A percentile compares a stretch with the other conserved stretches of the same genome.
These are phyloP conservation scores for Drosophila differens DNA, from an alignment of 2,888 invertebrate species.

Conservation along the genomic window DNA sequence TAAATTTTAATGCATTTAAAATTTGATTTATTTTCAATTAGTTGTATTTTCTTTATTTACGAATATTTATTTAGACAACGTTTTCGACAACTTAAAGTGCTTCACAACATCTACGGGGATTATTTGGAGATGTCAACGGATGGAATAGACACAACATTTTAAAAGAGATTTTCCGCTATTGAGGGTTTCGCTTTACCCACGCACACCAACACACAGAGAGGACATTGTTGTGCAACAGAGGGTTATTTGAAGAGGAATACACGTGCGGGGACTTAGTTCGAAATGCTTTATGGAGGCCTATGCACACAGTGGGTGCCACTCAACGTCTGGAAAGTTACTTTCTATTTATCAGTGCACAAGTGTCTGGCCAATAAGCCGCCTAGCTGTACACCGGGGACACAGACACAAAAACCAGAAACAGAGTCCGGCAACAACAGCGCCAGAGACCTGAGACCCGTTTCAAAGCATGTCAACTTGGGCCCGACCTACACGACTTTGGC, in stretches of 20 bases:
- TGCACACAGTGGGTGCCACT: conserved; percentile 20
- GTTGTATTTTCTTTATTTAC: not conserved
- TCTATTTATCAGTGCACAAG: conserved; percentile 41
- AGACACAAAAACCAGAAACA: conserved; percentile 8
- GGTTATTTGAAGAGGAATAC: conserved; percentile 5
- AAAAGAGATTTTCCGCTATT: conserved; percentile 45
- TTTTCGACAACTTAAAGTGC: not conserved
- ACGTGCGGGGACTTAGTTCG: conserved; percentile 29
- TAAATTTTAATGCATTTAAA: not conserved
- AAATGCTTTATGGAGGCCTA: conserved; percentile 19
- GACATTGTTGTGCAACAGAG: not conserved
- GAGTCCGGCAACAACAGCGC: not conserved
- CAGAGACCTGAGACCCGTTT: conserved; percentile 35
- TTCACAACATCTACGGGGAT: not conserved
- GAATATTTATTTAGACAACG: not conserved
- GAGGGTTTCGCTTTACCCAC: conserved; percentile 10
- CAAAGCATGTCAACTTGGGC: conserved; percentile 61
- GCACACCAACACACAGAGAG: conserved; percentile 1
- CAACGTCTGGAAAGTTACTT: conserved; percentile 6
- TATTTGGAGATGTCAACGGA: conserved; percentile 13
- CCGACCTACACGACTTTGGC: conserved; percentile 36
- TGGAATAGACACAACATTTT: conserved; percentile 17
- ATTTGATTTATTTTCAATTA: conserved; percentile 1
- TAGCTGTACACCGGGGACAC: conserved; percentile 5
- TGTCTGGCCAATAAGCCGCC: conserved; percentile 61